These are phyloP conservation scores for Oeneis ivallda DNA, from an alignment of 2,888 invertebrate genomes.

Conservation along the genomic window DNA sequence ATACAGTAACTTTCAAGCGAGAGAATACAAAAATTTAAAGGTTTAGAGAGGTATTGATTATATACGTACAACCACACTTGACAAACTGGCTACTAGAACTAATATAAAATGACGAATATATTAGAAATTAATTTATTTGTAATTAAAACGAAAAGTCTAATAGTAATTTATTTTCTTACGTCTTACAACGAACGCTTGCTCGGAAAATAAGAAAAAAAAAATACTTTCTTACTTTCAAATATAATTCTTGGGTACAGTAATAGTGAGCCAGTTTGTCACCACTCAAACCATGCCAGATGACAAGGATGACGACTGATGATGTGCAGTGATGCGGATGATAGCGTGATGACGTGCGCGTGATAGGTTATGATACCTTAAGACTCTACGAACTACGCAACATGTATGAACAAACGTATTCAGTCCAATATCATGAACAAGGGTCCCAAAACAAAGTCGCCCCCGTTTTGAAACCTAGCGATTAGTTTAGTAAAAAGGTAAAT, in stretches of 20 bases:
- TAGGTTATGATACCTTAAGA: conserved; percentile 39
- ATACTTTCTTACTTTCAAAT: conserved; percentile 6
- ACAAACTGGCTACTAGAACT: conserved; percentile 62
- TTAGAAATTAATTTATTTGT: background rate
- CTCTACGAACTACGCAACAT: conserved; percentile 63
- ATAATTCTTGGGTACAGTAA: conserved; percentile 16
- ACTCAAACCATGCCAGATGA: conserved; percentile 77
- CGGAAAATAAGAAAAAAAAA: conserved; percentile 8
- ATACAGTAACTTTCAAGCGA: conserved; percentile 63
- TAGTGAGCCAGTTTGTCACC: conserved; percentile 66
- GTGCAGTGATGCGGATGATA: conserved; percentile 79
- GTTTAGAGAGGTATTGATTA: conserved; percentile 57
- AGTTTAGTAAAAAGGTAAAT: conserved; percentile 63
- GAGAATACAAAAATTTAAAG: conserved; percentile 60
- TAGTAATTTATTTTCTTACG: background rate
- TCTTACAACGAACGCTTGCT: background rate
- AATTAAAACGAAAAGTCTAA: background rate
- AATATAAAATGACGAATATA: too few relatives aligned
- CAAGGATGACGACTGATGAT: conserved; percentile 53
- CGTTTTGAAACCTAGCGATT: conserved; percentile 47
- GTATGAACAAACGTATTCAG: conserved; percentile 60
- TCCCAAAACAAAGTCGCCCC: conserved; percentile 39
- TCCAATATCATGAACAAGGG: conserved; percentile 43
- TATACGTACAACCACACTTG: conserved; percentile 66
- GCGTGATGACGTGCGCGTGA: conserved; percentile 56